Base-by-base conservation (phyloP, 2,888 invertebrate species). In the Lordiphosa fenestrarum region DNA sequence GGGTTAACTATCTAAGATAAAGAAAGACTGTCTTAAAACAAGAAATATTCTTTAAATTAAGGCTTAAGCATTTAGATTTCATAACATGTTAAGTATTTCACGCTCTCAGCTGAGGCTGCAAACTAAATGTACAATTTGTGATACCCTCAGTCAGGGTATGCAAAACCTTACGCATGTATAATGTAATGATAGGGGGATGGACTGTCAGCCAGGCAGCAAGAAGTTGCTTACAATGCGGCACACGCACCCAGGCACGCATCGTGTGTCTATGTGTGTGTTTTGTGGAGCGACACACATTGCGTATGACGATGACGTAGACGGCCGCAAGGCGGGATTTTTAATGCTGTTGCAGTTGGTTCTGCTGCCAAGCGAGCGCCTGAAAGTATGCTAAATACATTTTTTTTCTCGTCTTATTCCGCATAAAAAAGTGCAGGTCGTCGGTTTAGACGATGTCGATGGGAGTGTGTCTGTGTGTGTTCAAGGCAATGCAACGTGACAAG, bases 261-360 rank as follows among this genome's bases (percentile, higher is more conserved):
- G 48, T 25, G 44, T 33, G 23, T 53, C 37, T 53, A 53, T 33
- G 50, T 44, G 37, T 66, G 63, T 65, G 54, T 73, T 69, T 66
- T 72, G 75, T 70, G 65, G 65, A 62, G 75, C 80, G 80, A 80
- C 80, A 80, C 80, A 81, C 85, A 81, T 81, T 81, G 85, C 85
- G 80, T 84, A 80, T 73, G 69, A 69, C 37, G 68, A 66, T 61
- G 73, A 64, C 57, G 68, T 56, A 57, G 60, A 50, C 36, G 62
- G 69, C 69, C 64, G 69, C 70, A 69, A 71, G 74, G 65, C 64
- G 75, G 74, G 55, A 66, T 82, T 82, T 78, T 82, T 63, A 82
- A 77, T 78, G 78, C 75, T 74, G 59, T 50, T 62, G 46, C 52
- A 19, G 49, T 30, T 46, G 37, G 44, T 36, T 30, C 9, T 30